Conservation (phyloP, 1,140 invertebrate genomes). For the Nasonia longicornis region DNA sequence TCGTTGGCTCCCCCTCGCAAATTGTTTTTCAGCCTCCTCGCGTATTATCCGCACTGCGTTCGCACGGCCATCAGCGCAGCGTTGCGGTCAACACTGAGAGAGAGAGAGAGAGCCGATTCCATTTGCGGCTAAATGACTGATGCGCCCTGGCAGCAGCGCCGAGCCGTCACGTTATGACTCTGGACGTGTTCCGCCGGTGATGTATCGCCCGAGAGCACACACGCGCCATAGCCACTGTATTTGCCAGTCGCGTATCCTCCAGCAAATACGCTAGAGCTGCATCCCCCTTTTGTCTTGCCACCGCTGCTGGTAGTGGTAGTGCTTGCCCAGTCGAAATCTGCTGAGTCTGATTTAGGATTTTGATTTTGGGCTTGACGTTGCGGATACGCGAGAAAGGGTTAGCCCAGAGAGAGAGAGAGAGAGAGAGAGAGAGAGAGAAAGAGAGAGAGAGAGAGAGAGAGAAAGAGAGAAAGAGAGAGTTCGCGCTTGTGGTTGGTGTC, state of each 20-base stretch:
- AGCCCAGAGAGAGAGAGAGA: not conserved
- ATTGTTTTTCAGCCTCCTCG: conserved; percentile 21
- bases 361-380: conserved; percentile 15
- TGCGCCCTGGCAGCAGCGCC: conserved; percentile 15
- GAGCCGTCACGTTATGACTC: conserved; percentile 31
- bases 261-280: conserved; percentile 23
- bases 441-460: too few species aligned
- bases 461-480: not conserved
- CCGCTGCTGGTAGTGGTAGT: not conserved
- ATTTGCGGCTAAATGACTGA: conserved; percentile 46
- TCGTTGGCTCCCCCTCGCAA: not conserved
- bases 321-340: not conserved
- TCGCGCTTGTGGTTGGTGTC: not conserved
- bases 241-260: conserved; percentile 15
- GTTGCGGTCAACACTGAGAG: not conserved
- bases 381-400: not conserved
- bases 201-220: conserved; percentile 21
- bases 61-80: not conserved
- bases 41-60: not conserved
- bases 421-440: too few species aligned
- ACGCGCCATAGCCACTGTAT: conserved; percentile 11
- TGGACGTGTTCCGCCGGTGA: conserved; percentile 32
- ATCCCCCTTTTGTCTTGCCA: not conserved
- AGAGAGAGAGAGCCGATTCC: conserved; percentile 24
- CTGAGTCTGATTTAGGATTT: conserved; percentile 29